Base-by-base conservation (phyloP, 92 coral and sea anemone genomes). In the Virgularia gustaviana region DNA sequence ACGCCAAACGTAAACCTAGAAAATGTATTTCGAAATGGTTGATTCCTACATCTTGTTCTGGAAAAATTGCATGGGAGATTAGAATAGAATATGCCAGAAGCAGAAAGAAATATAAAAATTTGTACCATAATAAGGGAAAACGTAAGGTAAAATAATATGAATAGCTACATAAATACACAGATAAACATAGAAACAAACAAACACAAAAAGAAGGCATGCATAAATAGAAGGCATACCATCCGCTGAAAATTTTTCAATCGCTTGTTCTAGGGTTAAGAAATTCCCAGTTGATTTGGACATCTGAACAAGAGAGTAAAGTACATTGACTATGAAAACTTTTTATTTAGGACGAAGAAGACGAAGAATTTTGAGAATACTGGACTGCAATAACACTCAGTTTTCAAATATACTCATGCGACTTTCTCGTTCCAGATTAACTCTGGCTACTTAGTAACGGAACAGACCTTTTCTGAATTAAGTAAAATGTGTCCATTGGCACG, bases 241-340 rank as follows among this genome's bases (percentile, higher is more conserved):
- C 12, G 98, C 98, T 8, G 98, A 92, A 71, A 92, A 92, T 81
- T 92, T 92, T 49, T 87, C 86, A 15, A 92, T 32, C 9, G 98
- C 98, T 65, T 84, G 84, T 25, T 73, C 68, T 36, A 92, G 85
- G 32, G 98, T 92, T 49, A 92, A 76, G 44, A 92, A 92, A 78
- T 92, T 92, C 27, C 98, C 98, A 47, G 98, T 92, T 29, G 96
- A 89, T 64, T 92, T 92, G 19, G 98, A 86, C 98, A 92, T 92
- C 98, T 92, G 72, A 56, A 72, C 51, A 15, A 70, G 4, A 22
- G 11, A 12, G 23, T 15, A 33, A 30, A 47, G n/a, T 15, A 8
- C 27, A 16, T 39, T 28, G 25, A 11, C 5, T 8, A 24, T 2
- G 36, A 24, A 59, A 29, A 19, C 36, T 59, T 20, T 22, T 28